Evolutionary conservation across 2,888 invertebrate genomes (phyloP), one percentile per base, ranked within the genome.

Genomic region (Hemistola chrysoprasaria): DNA sequence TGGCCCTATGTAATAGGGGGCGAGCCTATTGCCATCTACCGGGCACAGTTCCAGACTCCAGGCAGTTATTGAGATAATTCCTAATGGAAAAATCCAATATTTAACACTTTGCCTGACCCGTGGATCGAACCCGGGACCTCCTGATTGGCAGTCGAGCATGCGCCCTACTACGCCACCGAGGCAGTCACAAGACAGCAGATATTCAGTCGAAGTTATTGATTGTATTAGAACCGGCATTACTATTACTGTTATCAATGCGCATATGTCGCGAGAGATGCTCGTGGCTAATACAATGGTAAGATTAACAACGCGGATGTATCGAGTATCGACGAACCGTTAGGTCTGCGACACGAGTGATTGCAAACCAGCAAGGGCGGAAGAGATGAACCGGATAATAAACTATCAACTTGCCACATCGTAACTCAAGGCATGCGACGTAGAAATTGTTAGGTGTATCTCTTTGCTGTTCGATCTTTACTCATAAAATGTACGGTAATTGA

Each of bases 311-410:
- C 78, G 80, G 78, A 80, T 76, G 78, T 80, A 77, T 78, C 71
- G 66, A 56, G 78, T 80, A 77, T 78, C 71, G 66, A 56, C 59
- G 64, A 34, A 73, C 84, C 84, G 83, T 82, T 85, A 84, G 65
- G 61, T 65, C 67, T 69, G 69, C 73, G 82, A 85, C 83, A 83
- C 77, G 78, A 78, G 75, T 75, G 80, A 83, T 80, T 80, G 68
- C 64, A 59, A 74, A 64, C 79, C 81, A 78, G 85, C 84, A 82
- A 83, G 83, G 78, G 80, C 85, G 85, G 85, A 85, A 86, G 83
- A 86, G 84, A 86, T 84, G 83, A 70, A 70, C 77, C 71, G 68
- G 83, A 85, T 85, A 80, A 82, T 86, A 86, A 86, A 86, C 71
- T 82, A 84, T 84, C 81, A 79, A 68, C 62, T 65, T 53, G 74